Evolutionary conservation across 2,888 invertebrate genomes (phyloP), one percentile per base, ranked within the genome.

Genomic region (Schizotus pectinicornis): DNA sequence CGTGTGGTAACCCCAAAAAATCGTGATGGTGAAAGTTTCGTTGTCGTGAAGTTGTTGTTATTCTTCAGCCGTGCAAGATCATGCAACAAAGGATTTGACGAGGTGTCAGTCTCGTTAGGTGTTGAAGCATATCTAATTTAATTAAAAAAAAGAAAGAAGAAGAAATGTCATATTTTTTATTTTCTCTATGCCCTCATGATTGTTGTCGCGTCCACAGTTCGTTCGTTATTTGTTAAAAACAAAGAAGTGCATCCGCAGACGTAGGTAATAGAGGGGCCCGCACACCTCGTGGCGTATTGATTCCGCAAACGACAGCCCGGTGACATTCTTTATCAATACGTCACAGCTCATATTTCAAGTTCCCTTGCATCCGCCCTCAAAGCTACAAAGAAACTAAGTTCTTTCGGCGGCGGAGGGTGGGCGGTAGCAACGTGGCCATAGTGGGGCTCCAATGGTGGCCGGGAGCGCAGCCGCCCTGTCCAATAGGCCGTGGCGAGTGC

Each of bases 301-400:
- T 80, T 82, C 81, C 80, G 80, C 80, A 81, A 22, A 81, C 81
- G 85, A 86, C 86, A 84, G 85, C 84, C 84, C 84, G 83, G 85
- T 85, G 85, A 86, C 86, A 86, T 84, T 85, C 82, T 84, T 81
- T 84, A 85, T 84, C 85, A 84, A 83, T 83, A 81, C 82, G 80
- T 80, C 80, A 80, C 76, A 79, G 79, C 79, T 80, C 79, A 80
- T 80, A 80, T 80, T 79, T 80, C 80, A 79, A 78, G 79, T 80
- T 77, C 77, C 77, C 78, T 76, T 76, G 78, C 78, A 78, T 77
- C 78, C 79, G 78, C 77, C 82, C 81, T 80, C 78, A 68, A 72
- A 76, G 77, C 77, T 79, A 81, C 83, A 84, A 85, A 85, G 85
- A 84, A 85, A 84, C 84, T 83, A 78, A 79, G 74, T 80, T 80